Conservation (phyloP, 37 sponge, comb jelly and placozoan genomes). For the Ianthella basta region DNA sequence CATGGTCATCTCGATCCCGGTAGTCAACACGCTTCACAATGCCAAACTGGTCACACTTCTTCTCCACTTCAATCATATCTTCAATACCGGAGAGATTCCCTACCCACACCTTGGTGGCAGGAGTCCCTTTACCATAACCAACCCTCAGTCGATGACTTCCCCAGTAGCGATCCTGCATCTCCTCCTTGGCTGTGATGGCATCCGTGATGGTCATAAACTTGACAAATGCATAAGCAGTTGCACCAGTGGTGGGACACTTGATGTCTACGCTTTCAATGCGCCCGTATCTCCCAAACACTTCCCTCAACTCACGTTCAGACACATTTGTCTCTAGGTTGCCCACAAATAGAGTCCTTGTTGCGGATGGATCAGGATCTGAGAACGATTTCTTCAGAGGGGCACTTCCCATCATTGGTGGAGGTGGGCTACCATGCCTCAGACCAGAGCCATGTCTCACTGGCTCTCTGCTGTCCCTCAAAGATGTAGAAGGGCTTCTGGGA, state of each 20-base stretch:
- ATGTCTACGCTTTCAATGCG: constrained; percentile 89
- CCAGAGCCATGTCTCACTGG: neutral
- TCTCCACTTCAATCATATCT: constrained; percentile 75
- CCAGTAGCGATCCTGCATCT: constrained; percentile 81
- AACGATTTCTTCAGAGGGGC: neutral
- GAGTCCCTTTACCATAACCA: constrained; percentile 87
- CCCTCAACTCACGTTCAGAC: constrained; percentile 80
- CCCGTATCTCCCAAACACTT: constrained; percentile 86
- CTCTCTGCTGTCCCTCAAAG: neutral
- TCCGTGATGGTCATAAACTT: constrained; percentile 86
- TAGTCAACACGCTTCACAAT: constrained; percentile 82
- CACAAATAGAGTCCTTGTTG: constrained; percentile 94
- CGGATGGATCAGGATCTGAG: constrained; percentile 70
- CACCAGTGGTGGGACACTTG: constrained; percentile 55
- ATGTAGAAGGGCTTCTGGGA: neutral
- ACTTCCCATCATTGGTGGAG: neutral
- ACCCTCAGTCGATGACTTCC: constrained; percentile 80
- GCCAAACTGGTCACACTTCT: constrained; percentile 92
- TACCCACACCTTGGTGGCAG: constrained; percentile 83
- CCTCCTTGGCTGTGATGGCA: constrained; percentile 91
- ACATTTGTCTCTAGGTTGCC: constrained; percentile 87
- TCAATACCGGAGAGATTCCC: constrained; percentile 53
- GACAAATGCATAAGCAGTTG: constrained; percentile 89
- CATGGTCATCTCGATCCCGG: constrained; percentile 70
- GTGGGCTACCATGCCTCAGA: neutral